Conservation (phyloP, 2,113 vertebrate genomes). For the Melospiza melodia region DNA sequence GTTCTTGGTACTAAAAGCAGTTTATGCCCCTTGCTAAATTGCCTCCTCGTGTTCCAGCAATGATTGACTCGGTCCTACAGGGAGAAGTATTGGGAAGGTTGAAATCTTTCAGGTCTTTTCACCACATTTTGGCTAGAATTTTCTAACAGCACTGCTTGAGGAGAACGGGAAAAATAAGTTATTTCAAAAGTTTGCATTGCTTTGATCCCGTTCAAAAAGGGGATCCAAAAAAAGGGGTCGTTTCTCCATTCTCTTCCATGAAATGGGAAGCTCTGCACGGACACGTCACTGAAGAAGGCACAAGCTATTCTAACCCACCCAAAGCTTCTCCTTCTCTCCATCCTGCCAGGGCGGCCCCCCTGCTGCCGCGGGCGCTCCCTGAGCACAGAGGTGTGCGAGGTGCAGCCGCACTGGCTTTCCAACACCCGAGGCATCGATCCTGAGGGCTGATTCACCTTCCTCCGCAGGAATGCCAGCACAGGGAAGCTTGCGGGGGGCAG, state of each 20-base stretch:
- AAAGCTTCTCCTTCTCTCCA: background rate
- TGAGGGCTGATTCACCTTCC: background rate
- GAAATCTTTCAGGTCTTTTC: background rate
- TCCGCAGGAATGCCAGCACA: background rate
- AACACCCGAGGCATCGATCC: background rate
- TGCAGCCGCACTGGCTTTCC: background rate
- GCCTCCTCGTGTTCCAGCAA: background rate
- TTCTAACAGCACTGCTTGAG: background rate
- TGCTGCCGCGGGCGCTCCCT: accelerated
- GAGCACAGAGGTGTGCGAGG: background rate
- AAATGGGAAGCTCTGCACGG: background rate
- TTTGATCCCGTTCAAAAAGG: background rate
- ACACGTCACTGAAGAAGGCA: background rate
- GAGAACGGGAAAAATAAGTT: background rate
- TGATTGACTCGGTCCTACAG: background rate
- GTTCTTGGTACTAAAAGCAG: background rate
- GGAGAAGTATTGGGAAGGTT: background rate
- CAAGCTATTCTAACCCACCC: background rate
- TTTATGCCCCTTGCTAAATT: background rate
- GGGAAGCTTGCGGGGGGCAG: accelerated
- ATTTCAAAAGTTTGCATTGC: background rate
- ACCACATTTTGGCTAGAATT: background rate
- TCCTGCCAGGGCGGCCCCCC: accelerated
- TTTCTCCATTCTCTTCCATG: background rate
- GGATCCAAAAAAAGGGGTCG: too few relatives aligned